Percentiles rank a stretch among this genome's conserved stretches.
phyloP scores from a whole-genome alignment of 2,797 vertebrate species.

The Lepilemur ruficaudatus region DNA sequence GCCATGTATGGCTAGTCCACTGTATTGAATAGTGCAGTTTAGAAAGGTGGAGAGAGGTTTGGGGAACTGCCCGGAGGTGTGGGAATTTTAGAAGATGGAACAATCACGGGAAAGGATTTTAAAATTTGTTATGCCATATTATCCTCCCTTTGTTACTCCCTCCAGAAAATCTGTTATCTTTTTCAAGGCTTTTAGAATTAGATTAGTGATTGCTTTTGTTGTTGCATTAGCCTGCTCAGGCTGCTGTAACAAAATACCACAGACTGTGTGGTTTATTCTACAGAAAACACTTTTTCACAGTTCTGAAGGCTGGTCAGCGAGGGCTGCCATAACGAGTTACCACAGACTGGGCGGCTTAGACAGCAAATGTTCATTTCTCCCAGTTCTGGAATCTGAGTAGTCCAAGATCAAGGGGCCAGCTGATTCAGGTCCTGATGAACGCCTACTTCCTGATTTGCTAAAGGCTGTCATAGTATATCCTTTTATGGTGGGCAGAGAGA shows the following conservation, averaged over 20 bases:
- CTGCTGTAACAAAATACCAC: background rate
- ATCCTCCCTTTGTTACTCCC: background rate
- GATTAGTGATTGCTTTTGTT: background rate
- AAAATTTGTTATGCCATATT: background rate
- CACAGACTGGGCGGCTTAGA: background rate
- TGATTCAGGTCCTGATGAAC: background rate
- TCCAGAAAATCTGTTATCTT: background rate
- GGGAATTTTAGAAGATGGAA: background rate
- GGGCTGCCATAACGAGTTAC: background rate
- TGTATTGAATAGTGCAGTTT: background rate
- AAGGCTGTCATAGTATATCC: background rate
- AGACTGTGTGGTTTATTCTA: background rate
- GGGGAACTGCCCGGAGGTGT: too few relatives aligned
- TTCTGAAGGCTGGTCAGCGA: background rate
- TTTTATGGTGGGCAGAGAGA: background rate
- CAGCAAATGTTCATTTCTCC: background rate
- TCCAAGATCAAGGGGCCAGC: background rate
- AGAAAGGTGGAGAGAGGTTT: background rate
- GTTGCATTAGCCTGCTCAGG: background rate
- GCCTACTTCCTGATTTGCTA: background rate
- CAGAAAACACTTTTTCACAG: background rate
- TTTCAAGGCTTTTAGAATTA: background rate
- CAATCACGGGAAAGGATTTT: background rate
- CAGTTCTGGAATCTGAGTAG: background rate
- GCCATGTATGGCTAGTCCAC: background rate